These are phyloP conservation scores for Drosophila equinoxialis DNA, from an alignment of 1,140 invertebrate genomes.

Conservation along the genomic window DNA sequence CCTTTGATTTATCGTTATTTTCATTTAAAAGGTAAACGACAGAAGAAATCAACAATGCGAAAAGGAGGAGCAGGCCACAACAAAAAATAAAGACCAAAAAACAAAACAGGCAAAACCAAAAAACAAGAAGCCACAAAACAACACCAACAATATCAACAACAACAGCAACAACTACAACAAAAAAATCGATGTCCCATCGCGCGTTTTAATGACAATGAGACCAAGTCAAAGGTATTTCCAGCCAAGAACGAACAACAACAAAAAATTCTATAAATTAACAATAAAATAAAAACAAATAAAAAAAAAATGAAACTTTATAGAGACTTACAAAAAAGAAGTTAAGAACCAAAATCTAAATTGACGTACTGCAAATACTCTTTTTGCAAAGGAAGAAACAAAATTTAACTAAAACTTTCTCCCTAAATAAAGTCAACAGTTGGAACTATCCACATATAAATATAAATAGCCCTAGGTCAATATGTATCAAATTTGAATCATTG, in stretches of 20 bases:
- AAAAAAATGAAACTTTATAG: constrained; percentile 51
- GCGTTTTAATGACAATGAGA: constrained; percentile 78
- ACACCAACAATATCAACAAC: constrained; percentile 33
- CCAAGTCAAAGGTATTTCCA: constrained; percentile 73
- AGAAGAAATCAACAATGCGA: constrained; percentile 73
- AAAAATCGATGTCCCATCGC: constrained; percentile 77
- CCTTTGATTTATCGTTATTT: constrained; percentile 80
- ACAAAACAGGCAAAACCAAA: constrained; percentile 18
- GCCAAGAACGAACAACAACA: constrained; percentile 31
- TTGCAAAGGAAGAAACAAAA: not conserved
- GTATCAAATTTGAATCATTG: too few species aligned
- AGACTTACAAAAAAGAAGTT: constrained; percentile 37
- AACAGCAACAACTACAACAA: constrained; percentile 31
- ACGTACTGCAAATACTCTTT: constrained; percentile 1
- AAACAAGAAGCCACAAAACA: constrained; percentile 42
- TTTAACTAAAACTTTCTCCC: too few species aligned
- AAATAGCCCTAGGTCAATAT: too few species aligned
- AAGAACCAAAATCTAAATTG: constrained; percentile 37
- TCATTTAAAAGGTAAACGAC: constrained; percentile 80
- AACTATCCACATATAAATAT: too few species aligned
- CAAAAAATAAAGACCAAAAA: constrained; percentile 19
- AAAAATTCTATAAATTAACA: constrained; percentile 80
- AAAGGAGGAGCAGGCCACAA: constrained; percentile 20
- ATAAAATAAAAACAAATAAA: constrained; percentile 58
- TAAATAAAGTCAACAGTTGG: too few species aligned